Conservation (phyloP, 2,888 invertebrate genomes). For the Tipula helvola region DNA sequence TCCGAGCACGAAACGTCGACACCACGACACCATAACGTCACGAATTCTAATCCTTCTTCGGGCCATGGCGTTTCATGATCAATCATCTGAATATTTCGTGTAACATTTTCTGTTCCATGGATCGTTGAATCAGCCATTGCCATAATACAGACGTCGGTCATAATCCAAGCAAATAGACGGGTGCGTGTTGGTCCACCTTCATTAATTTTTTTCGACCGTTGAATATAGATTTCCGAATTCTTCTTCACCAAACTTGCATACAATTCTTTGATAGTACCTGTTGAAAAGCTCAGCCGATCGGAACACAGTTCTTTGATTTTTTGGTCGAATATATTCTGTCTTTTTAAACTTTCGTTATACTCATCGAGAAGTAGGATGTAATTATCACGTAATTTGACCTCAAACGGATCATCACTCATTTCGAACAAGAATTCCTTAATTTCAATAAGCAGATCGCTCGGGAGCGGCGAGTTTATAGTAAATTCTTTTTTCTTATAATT, state of each 20-base stretch:
- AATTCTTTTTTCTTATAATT: slow-evolving; percentile 53
- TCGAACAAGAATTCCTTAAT: slow-evolving; percentile 80
- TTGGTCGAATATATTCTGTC: slow-evolving; percentile 77
- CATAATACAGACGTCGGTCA: slow-evolving; percentile 50
- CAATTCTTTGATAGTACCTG: slow-evolving; percentile 78
- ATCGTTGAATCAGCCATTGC: slow-evolving; percentile 79
- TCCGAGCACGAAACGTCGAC: slow-evolving; percentile 69
- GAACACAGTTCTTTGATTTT: slow-evolving; percentile 75
- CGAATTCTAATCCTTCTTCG: slow-evolving; percentile 76
- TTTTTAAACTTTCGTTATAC: slow-evolving; percentile 82
- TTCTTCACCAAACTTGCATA: slow-evolving; percentile 76
- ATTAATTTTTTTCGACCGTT: slow-evolving; percentile 57
- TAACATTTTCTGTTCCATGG: slow-evolving; percentile 68
- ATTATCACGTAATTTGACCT: slow-evolving; percentile 89
- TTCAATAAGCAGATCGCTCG: slow-evolving; percentile 69
- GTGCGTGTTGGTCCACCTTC: slow-evolving; percentile 51
- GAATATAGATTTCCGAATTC: slow-evolving; percentile 92
- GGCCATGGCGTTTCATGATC: slow-evolving; percentile 88
- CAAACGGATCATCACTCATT: slow-evolving; percentile 96
- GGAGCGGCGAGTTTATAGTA: slow-evolving; percentile 56
- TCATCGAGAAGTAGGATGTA: slow-evolving; percentile 93
- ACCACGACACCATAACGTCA: slow-evolving; percentile 85
- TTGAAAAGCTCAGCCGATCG: slow-evolving; percentile 64
- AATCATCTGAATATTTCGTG: slow-evolving; percentile 61
- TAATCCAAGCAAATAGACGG: slow-evolving; percentile 75